phyloP scores from a whole-genome alignment of 2,797 vertebrate species.

The Propithecus perrieri region DNA sequence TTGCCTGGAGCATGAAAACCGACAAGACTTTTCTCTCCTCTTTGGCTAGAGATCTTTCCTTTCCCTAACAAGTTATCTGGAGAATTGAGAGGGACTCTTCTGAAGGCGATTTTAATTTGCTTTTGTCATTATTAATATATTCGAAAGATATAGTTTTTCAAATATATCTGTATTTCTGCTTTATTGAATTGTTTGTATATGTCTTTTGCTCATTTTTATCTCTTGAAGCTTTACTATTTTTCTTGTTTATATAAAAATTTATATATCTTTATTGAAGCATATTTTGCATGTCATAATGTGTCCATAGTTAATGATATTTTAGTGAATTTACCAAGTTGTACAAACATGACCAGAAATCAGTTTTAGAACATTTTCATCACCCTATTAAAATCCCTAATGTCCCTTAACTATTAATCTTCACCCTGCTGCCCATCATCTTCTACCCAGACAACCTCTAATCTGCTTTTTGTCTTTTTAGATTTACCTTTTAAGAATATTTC shows the following conservation, averaged over 20 bases:
- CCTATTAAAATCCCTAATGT: neutral
- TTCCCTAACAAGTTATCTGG: conserved; percentile 17
- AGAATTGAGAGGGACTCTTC: neutral
- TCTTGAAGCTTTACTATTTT: neutral
- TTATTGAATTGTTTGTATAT: neutral
- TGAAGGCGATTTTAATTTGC: neutral
- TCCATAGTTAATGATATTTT: neutral
- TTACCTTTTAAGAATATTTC: neutral
- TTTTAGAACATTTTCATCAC: neutral
- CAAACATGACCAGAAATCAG: neutral
- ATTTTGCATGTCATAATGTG: neutral
- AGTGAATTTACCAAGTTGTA: neutral
- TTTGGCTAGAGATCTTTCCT: neutral
- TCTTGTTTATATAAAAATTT: neutral
- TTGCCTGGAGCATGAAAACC: neutral
- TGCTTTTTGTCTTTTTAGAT: neutral
- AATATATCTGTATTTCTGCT: neutral
- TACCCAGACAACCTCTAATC: neutral
- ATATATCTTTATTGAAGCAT: neutral
- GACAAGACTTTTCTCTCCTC: neutral
- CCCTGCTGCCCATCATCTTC: rapidly evolving
- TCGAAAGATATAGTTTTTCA: neutral
- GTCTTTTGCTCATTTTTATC: neutral
- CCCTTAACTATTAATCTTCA: neutral
- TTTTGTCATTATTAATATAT: conserved; percentile 10